Evolutionary conservation across 2,113 vertebrate species (phyloP).

Genomic region (Neodontobutis hainanensis): DNA sequence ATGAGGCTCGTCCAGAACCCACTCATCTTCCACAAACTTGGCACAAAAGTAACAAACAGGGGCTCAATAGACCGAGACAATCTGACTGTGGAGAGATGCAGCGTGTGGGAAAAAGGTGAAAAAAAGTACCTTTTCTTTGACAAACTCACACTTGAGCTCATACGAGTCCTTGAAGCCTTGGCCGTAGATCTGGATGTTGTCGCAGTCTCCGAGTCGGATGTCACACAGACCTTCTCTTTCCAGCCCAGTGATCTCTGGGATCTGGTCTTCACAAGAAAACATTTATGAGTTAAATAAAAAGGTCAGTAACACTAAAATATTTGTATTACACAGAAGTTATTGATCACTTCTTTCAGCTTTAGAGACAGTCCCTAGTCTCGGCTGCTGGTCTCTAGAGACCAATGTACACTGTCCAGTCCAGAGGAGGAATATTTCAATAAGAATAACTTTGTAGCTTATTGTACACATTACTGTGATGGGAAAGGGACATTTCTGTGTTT

Average conservation of each 20-base stretch:
- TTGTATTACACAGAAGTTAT: too few relatives aligned
- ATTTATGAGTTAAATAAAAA: background rate
- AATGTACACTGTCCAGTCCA: too few relatives aligned
- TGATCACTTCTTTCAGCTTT: too few relatives aligned
- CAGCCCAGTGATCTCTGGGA: conserved; percentile 85
- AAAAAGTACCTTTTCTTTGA: conserved; percentile 84
- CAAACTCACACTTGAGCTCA: conserved; percentile 88
- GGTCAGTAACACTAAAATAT: too few relatives aligned
- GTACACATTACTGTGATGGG: too few relatives aligned
- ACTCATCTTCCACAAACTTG: conserved; percentile 79
- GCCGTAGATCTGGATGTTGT: conserved; percentile 80
- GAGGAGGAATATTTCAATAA: too few relatives aligned
- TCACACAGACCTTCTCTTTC: conserved; percentile 86
- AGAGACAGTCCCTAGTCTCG: too few relatives aligned
- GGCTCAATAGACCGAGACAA: background rate
- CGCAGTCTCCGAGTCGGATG: conserved; percentile 79
- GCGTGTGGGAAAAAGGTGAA: background rate
- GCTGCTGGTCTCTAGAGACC: too few relatives aligned
- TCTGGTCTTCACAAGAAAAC: conserved; percentile 79
- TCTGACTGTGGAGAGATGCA: background rate
- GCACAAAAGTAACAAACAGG: background rate
- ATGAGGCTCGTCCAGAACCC: conserved; percentile 78
- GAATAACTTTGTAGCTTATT: too few relatives aligned
- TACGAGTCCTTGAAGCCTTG: conserved; percentile 83
- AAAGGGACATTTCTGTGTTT: too few relatives aligned